phyloP scores from a whole-genome alignment of 2,797 vertebrate genomes.

The Anguilla obscura region DNA sequence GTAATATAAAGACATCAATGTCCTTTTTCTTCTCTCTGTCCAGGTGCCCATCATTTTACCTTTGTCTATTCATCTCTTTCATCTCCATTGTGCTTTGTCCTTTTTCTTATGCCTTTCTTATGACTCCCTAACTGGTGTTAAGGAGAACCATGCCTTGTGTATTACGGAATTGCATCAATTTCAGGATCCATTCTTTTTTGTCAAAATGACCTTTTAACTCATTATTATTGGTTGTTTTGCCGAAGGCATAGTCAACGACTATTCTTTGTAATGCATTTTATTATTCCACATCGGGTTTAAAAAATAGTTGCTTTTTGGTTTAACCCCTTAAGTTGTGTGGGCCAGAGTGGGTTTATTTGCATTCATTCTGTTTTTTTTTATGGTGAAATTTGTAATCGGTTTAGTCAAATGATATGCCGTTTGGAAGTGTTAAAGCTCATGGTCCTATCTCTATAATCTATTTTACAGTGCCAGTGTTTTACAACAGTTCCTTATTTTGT shows the following conservation, averaged over 20 bases:
- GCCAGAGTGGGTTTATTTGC: too few relatives aligned
- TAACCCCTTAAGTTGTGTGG: too few relatives aligned
- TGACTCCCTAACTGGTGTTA: not conserved
- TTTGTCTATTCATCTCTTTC: not conserved
- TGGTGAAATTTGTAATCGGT: too few relatives aligned
- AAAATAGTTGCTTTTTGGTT: too few relatives aligned
- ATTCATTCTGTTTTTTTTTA: too few relatives aligned
- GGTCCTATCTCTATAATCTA: too few relatives aligned
- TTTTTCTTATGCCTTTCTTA: not conserved
- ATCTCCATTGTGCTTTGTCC: not conserved
- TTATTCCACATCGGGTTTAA: too few relatives aligned
- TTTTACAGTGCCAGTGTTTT: too few relatives aligned
- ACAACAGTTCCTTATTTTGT: too few relatives aligned
- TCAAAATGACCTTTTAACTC: not conserved
- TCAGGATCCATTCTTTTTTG: not conserved
- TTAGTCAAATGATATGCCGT: too few relatives aligned
- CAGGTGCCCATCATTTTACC: not conserved
- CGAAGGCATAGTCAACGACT: not conserved
- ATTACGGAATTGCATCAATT: not conserved
- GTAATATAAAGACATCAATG: conserved; percentile 26
- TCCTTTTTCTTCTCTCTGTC: not conserved
- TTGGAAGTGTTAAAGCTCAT: too few relatives aligned
- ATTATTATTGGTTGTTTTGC: not conserved
- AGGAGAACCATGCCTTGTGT: not conserved
- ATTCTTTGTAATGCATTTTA: not conserved